A percentile compares a stretch with the other conserved stretches of the same genome.
phyloP scores from a whole-genome alignment of 1,140 invertebrate species.

The Grapholita molesta region DNA sequence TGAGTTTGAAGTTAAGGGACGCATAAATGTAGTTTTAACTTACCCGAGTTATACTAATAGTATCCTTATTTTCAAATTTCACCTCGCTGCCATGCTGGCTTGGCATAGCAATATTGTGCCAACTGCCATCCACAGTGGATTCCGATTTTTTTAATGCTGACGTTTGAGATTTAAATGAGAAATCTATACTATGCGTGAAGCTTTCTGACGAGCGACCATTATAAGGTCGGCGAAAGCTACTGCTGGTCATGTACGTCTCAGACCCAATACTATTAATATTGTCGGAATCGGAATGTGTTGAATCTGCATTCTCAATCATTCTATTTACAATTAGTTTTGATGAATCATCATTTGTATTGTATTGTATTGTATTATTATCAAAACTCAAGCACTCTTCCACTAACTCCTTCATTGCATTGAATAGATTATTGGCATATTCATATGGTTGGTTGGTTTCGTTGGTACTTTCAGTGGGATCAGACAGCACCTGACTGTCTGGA shows the following conservation, averaged over 20 bases:
- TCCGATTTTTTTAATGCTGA: neutral
- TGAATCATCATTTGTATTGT: too few species aligned
- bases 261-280: neutral
- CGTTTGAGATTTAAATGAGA: neutral
- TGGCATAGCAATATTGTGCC: neutral
- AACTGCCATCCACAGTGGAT: neutral
- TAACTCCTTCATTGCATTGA: conserved; percentile 40
- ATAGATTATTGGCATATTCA: conserved; percentile 26
- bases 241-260: neutral
- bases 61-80: conserved; percentile 32
- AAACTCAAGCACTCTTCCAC: conserved; percentile 47
- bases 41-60: conserved; percentile 31
- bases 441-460: conserved; percentile 22
- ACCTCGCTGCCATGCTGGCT: neutral
- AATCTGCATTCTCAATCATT: neutral
- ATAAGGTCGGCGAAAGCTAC: neutral
- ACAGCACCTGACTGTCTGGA: conserved; percentile 14
- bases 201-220: neutral
- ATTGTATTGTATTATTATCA: too few species aligned
- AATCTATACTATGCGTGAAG: neutral
- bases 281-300: neutral
- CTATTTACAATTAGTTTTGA: neutral
- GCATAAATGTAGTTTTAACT: conserved; percentile 21
- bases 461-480: conserved; percentile 21
- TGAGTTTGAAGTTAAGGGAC: too few species aligned